These are phyloP conservation scores for Tipula lateralis DNA, from an alignment of 2,888 invertebrate genomes.

Conservation along the genomic window DNA sequence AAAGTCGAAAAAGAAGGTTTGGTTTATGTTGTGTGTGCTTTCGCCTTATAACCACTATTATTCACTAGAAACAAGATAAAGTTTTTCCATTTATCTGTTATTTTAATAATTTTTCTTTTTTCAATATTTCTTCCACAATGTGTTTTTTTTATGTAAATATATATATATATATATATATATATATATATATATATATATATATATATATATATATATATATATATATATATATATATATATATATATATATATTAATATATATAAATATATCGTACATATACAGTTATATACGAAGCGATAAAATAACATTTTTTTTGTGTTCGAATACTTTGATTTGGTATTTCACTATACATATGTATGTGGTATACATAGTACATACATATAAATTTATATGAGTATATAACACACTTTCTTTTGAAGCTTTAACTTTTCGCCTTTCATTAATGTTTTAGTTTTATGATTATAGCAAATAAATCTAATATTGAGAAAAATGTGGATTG, in stretches of 20 bases:
- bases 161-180: too few relatives aligned
- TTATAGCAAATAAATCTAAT: background rate
- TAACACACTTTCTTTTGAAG: background rate
- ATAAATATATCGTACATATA: background rate
- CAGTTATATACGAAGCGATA: background rate
- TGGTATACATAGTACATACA: background rate
- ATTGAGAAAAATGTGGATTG: background rate
- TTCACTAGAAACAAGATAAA: background rate
- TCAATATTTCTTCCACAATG: background rate
- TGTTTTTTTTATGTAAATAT: background rate
- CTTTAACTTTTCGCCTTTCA: background rate
- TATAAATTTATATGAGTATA: background rate
- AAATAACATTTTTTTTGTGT: background rate
- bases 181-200: too few relatives aligned
- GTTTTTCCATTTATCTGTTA: background rate
- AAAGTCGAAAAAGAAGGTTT: background rate
- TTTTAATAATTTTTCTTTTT: background rate
- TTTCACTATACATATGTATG: background rate
- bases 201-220: too few relatives aligned
- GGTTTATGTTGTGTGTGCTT: background rate
- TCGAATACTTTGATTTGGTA: background rate
- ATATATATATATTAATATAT: background rate
- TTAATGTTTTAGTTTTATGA: background rate
- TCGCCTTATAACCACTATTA: background rate
- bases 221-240: background rate